phyloP scores from a whole-genome alignment of 2,888 invertebrate species.

The Priocnemis perturbator region DNA sequence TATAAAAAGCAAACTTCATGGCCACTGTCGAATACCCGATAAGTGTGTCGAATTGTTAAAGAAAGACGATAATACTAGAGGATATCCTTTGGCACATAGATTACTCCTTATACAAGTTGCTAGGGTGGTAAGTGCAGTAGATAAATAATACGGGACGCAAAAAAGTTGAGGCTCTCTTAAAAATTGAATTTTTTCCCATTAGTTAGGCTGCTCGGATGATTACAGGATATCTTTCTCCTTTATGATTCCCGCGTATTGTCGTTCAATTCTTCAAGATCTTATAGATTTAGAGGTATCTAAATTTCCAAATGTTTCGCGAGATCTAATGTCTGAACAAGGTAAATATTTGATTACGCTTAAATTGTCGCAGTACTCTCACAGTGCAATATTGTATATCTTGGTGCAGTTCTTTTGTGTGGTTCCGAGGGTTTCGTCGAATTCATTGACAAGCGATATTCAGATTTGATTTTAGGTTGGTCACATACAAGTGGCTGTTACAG shows the following conservation, averaged over 20 bases:
- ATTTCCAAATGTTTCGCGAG: conserved; percentile 61
- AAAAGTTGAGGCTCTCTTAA: no score
- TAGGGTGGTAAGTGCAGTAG: conserved; percentile 53
- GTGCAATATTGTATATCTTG: conserved; percentile 1
- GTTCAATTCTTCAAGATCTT: conserved; percentile 65
- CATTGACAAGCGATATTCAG: conserved; percentile 66
- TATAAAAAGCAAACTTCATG: conserved; percentile 25
- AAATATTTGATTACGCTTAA: conserved; percentile 10
- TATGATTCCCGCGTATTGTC: conserved; percentile 58
- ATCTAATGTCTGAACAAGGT: conserved; percentile 73
- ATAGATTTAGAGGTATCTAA: conserved; percentile 56
- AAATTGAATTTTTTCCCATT: background rate
- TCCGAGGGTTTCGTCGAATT: conserved; percentile 76
- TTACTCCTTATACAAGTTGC: conserved; percentile 69
- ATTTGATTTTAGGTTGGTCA: conserved; percentile 72
- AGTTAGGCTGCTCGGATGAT: conserved; percentile 53
- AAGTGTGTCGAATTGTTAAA: conserved; percentile 55
- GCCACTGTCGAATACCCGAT: conserved; percentile 48
- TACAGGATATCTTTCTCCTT: conserved; percentile 21
- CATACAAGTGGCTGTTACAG: conserved; percentile 72
- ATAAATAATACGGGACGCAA: background rate
- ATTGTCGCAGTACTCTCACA: background rate
- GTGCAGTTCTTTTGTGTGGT: conserved; percentile 76
- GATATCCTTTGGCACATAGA: conserved; percentile 73
- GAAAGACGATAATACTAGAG: conserved; percentile 58